phyloP scores from a whole-genome alignment of 2,888 invertebrate species.

The Orchestes rusci region DNA sequence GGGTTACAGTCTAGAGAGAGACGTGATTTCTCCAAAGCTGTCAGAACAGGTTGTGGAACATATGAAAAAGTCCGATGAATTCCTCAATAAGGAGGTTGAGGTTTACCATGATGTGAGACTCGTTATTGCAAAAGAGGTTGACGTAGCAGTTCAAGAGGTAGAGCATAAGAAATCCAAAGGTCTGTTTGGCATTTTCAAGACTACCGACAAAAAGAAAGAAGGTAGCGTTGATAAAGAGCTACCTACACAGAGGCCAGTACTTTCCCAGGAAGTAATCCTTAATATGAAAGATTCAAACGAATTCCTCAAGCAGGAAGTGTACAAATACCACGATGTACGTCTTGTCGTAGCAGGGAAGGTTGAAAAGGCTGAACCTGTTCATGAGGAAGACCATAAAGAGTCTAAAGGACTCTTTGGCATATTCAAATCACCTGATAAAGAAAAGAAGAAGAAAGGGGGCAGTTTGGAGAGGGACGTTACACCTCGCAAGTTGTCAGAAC shows the following conservation, averaged over 20 bases:
- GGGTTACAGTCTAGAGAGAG: slow-evolving; percentile 13
- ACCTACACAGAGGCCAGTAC: slow-evolving; percentile 9
- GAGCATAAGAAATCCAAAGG: slow-evolving; percentile 20
- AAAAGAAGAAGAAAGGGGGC: slow-evolving; percentile 9
- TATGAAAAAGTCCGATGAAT: slow-evolving; percentile 26
- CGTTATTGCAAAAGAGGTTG: slow-evolving; percentile 1
- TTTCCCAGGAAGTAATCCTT: slow-evolving; percentile 6
- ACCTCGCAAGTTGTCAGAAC: slow-evolving; percentile 17
- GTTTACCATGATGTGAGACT: slow-evolving; percentile 27
- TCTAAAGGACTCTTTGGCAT: slow-evolving; percentile 19
- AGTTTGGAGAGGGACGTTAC: slow-evolving; percentile 19
- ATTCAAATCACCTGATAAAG: slow-evolving; percentile 17
- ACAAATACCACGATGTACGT: slow-evolving; percentile 21
- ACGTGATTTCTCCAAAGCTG: slow-evolving; percentile 6
- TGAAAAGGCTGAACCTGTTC: not conserved
- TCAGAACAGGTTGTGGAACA: slow-evolving; percentile 13
- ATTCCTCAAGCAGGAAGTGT: slow-evolving; percentile 19
- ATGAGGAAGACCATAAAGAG: slow-evolving; percentile 12
- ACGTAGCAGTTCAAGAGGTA: not conserved
- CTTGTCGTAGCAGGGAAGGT: slow-evolving; percentile 10
- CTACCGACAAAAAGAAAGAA: slow-evolving; percentile 12
- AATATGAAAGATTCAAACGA: slow-evolving; percentile 13
- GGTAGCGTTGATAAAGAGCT: slow-evolving; percentile 12
- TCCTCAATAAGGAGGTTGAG: slow-evolving; percentile 26
- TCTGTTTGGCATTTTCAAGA: slow-evolving; percentile 13